Evolutionary conservation across 1,140 invertebrate genomes (phyloP).

Genomic region (Pantala flavescens): DNA sequence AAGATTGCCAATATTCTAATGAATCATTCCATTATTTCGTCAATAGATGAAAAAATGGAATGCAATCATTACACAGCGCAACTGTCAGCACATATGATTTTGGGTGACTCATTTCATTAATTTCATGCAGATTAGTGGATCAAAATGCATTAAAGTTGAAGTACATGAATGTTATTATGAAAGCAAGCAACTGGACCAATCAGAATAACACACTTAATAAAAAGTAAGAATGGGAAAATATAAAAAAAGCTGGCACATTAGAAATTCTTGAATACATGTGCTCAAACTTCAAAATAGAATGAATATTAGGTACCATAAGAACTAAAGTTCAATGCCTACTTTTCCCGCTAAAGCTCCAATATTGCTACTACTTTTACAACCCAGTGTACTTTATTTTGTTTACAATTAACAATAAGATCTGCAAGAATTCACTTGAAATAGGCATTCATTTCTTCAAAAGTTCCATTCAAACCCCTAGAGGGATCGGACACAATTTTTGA

Average conservation of each 20-base stretch:
- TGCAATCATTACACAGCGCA: neutral
- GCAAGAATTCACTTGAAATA: constrained; percentile 10
- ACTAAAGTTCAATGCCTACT: constrained; percentile 6
- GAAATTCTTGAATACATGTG: neutral
- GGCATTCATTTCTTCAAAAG: constrained; percentile 5
- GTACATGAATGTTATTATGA: neutral
- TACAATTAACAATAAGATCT: neutral
- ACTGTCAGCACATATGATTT: neutral
- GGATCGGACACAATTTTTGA: neutral
- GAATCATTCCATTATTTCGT: neutral
- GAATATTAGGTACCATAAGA: constrained; percentile 2
- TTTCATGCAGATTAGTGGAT: constrained; percentile 1
- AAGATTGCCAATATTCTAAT: neutral
- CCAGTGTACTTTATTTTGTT: neutral
- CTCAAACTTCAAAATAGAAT: neutral
- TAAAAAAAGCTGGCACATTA: neutral
- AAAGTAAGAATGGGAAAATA: neutral
- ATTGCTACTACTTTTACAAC: neutral
- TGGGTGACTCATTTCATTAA: constrained; percentile 1
- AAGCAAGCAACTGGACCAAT: constrained; percentile 5
- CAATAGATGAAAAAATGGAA: constrained; percentile 1
- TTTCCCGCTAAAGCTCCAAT: constrained; percentile 8
- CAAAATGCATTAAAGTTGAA: neutral
- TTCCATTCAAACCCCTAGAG: neutral
- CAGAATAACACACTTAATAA: neutral